Conservation (phyloP, 2,113 vertebrate species). For the Nothoprocta perdicaria region DNA sequence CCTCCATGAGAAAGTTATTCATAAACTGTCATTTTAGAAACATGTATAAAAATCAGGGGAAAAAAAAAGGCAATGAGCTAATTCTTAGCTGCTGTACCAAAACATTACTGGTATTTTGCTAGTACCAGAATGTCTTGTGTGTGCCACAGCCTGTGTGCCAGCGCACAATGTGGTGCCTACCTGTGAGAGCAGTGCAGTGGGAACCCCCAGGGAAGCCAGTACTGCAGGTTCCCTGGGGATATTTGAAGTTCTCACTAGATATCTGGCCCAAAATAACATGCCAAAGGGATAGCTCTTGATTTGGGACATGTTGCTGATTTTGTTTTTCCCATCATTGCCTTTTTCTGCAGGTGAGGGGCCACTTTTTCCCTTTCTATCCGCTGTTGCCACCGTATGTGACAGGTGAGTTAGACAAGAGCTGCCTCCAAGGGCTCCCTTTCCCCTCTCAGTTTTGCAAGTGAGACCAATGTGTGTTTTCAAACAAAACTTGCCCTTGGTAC, state of each 20-base stretch:
- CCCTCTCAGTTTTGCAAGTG: no score
- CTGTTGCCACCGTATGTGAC: background rate
- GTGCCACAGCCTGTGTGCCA: background rate
- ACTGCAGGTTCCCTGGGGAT: background rate
- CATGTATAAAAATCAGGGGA: background rate
- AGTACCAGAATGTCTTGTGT: background rate
- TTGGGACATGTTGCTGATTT: background rate
- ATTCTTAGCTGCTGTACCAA: background rate
- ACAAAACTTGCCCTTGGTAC: background rate
- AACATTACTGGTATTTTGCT: background rate
- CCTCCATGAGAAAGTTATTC: background rate
- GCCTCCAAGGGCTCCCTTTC: no score
- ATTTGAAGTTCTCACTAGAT: background rate
- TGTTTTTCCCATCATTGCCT: background rate
- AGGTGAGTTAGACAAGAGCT: background rate
- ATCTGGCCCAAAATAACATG: background rate
- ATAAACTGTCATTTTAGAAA: background rate
- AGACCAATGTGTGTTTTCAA: background rate
- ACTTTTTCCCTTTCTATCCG: background rate
- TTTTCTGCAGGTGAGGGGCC: background rate
- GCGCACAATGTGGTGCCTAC: rapidly evolving
- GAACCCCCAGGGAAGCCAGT: background rate
- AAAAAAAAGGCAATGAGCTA: background rate
- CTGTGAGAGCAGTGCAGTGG: background rate
- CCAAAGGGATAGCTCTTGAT: background rate